phyloP scores from a whole-genome alignment of 2,113 vertebrate species.

The Machaerirhynchus nigripectus region DNA sequence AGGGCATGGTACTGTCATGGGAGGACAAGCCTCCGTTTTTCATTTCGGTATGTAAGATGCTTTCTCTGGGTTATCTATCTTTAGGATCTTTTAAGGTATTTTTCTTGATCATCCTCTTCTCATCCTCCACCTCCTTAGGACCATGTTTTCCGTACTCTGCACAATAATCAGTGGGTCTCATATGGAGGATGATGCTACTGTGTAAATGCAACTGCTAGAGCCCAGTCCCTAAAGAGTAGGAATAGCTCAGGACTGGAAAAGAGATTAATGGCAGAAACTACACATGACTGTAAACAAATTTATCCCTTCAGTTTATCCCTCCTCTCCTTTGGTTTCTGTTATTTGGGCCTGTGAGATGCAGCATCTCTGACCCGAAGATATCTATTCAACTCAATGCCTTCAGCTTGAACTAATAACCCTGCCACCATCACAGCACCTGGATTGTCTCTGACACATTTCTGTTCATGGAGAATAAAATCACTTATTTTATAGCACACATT shows the following conservation, averaged over 20 bases:
- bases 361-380: background rate
- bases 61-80: background rate
- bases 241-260: background rate
- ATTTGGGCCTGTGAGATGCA: background rate
- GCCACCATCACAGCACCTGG: background rate
- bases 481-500: background rate
- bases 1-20: background rate
- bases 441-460: background rate
- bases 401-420: background rate
- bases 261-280: background rate
- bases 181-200: background rate
- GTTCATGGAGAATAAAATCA: background rate
- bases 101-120: background rate
- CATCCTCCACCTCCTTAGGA: background rate
- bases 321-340: background rate
- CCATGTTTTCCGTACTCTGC: background rate
- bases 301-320: background rate
- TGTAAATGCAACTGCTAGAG: background rate
- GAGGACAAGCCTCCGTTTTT: background rate
- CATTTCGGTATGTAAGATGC: background rate
- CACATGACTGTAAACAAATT: conserved; percentile 3
- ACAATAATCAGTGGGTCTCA: background rate
- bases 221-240: background rate
- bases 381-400: background rate
- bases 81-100: background rate